Evolutionary conservation across 2,113 vertebrate species (phyloP), one percentile per base, ranked within the genome.

Genomic region (Xenopus laevis): DNA sequence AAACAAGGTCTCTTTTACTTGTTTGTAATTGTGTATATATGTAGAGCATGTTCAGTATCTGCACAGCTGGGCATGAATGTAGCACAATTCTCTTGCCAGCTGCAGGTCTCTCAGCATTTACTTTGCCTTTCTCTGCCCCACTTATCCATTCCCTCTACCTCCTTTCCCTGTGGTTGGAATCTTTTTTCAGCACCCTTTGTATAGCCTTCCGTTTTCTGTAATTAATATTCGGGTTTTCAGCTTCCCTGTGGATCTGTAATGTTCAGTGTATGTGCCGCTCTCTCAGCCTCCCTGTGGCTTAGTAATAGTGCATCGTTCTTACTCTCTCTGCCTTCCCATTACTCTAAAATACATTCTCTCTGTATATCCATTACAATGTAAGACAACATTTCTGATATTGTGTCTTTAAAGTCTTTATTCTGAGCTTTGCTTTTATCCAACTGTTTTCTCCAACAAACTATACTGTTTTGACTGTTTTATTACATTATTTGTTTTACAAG

Each of bases 291-390:
- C 73, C 73, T 40, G 58, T 70, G 47, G 67, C 50, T 70, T n/a
- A 23, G 66, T 68, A 75, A 64, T 60, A 33, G 63, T 68, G 20
- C 65, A 46, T 61, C 72, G n/a, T 67, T 59, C 72, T 66, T 63
- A 13, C 71, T 73, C 47, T 40, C 55, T 12, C 53, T 17, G 65
- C 27, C 71, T 73, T 60, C 62, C 71, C 27, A 33, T 62, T 55
- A 47, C 71, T 65, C 30, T 27, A 8, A 33, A 52, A 64, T 73
- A 65, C 47, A 6, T 59, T 55, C 9, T n/a, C 72, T 59, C 71
- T 57, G 18, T 30, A 40, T 47, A 18, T 57, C 20, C 18, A 58
- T 73, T 65, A 65, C 71, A 45, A 20, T 60, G 53, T 4, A 50
- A 10, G 11, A 50, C 47, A 50, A 16, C 33, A 40, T 40, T 40